These are phyloP conservation scores for Fulmarus glacialis DNA, from an alignment of 2,113 vertebrate genomes.

Conservation along the genomic window DNA sequence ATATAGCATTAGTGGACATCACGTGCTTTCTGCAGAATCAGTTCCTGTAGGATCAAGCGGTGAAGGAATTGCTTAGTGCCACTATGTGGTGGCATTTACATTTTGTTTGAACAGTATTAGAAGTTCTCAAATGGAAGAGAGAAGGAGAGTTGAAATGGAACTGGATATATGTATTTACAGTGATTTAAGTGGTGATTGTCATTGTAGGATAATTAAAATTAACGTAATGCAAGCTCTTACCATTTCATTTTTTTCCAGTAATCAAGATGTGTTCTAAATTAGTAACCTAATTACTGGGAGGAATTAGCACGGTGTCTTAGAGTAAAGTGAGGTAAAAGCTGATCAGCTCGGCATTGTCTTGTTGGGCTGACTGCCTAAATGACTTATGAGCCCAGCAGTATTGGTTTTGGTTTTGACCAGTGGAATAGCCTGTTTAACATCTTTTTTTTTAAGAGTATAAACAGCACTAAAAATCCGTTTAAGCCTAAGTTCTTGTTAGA, in stretches of 20 bases:
- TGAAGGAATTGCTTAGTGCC: not conserved
- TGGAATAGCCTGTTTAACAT: not conserved
- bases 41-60: not conserved
- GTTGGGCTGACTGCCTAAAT: not conserved
- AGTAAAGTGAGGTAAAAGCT: conserved; percentile 49
- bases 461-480: not conserved
- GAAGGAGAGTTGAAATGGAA: not conserved
- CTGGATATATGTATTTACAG: not conserved
- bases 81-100: not conserved
- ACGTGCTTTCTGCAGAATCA: not conserved
- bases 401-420: not conserved
- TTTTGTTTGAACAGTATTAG: not conserved
- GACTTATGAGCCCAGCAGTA: not conserved
- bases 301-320: conserved; percentile 44
- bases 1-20: not conserved
- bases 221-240: not conserved
- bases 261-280: conserved; percentile 51
- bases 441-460: not conserved
- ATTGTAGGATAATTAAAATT: not conserved
- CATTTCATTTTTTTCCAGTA: not conserved
- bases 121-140: not conserved
- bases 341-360: conserved; percentile 34
- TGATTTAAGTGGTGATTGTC: not conserved
- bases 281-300: conserved; percentile 39
- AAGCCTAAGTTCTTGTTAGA: not conserved